Conservation (phyloP, 2,888 invertebrate genomes). For the Slavum lentiscoides region DNA sequence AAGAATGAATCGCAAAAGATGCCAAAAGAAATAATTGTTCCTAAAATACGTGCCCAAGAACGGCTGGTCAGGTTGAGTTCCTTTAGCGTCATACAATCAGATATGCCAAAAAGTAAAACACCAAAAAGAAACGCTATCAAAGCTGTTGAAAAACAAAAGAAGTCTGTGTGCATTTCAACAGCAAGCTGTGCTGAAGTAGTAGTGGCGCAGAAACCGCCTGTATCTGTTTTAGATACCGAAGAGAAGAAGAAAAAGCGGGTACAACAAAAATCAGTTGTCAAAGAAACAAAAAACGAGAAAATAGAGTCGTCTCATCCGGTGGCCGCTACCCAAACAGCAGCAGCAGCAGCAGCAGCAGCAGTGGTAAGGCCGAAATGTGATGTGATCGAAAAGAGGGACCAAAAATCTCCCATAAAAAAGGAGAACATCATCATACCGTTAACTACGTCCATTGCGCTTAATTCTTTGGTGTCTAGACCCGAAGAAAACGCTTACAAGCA, state of each 20-base stretch:
- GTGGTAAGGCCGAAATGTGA: constrained; percentile 42
- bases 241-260: constrained; percentile 47
- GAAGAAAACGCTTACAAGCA: constrained; percentile 52
- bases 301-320: constrained; percentile 23
- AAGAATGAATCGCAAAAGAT: constrained; percentile 41
- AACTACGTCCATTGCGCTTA: constrained; percentile 48
- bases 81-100: constrained; percentile 51
- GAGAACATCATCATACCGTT: constrained; percentile 50
- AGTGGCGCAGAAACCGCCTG: constrained; percentile 7
- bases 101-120: constrained; percentile 45
- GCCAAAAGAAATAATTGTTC: constrained; percentile 52
- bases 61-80: constrained; percentile 49
- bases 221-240: constrained; percentile 15
- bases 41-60: constrained; percentile 49
- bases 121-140: constrained; percentile 29
- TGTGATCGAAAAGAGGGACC: constrained; percentile 42
- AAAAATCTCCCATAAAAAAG: constrained; percentile 46
- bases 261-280: constrained; percentile 32
- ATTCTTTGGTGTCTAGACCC: constrained; percentile 46
- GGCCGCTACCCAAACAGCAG: neutral
- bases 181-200: neutral
- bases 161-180: neutral
- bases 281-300: constrained; percentile 29
- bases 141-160: constrained; percentile 27
- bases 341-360: constrained; percentile 11